These are phyloP conservation scores for Numida meleagris DNA, from an alignment of 2,113 vertebrate genomes.

Conservation along the genomic window DNA sequence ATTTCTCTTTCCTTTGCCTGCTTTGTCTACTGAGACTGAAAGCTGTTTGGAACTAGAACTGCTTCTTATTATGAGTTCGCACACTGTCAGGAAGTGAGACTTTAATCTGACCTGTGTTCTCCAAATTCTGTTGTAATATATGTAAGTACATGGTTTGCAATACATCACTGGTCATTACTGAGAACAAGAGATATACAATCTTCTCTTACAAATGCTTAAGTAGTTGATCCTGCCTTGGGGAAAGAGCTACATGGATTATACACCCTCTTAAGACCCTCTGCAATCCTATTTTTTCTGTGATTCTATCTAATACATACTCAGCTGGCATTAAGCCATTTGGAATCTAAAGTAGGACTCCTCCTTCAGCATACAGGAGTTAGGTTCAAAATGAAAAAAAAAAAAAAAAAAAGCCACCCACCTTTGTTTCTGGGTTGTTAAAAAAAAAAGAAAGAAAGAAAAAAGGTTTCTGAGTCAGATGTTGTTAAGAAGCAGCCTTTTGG, in stretches of 20 bases:
- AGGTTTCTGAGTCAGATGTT: not conserved
- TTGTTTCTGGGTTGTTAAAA: not conserved
- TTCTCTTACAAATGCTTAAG: slow-evolving; percentile 28
- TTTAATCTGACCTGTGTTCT: not conserved
- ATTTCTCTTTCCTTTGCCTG: not conserved
- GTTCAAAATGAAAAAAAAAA: not conserved
- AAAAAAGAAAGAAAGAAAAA: not conserved
- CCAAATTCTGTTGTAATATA: not conserved
- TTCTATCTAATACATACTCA: not conserved
- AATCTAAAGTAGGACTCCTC: not conserved
- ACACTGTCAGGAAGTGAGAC: not conserved
- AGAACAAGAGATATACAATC: not conserved
- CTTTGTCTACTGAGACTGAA: not conserved
- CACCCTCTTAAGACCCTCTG: not conserved
- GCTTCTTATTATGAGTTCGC: not conserved
- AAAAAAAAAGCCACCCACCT: not conserved
- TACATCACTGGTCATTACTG: slow-evolving; percentile 11
- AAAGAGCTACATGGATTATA: slow-evolving; percentile 14
- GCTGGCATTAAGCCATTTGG: not conserved
- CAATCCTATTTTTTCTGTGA: not conserved
- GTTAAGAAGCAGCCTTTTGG: not conserved
- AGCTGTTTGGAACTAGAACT: not conserved
- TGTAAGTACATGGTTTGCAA: slow-evolving; percentile 2
- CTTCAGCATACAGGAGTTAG: not conserved
- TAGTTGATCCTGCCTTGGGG: slow-evolving; percentile 35